A percentile compares a stretch with the other conserved stretches of the same genome.
phyloP scores from a whole-genome alignment of 2,797 vertebrate species.

The Rhincodon typus region DNA sequence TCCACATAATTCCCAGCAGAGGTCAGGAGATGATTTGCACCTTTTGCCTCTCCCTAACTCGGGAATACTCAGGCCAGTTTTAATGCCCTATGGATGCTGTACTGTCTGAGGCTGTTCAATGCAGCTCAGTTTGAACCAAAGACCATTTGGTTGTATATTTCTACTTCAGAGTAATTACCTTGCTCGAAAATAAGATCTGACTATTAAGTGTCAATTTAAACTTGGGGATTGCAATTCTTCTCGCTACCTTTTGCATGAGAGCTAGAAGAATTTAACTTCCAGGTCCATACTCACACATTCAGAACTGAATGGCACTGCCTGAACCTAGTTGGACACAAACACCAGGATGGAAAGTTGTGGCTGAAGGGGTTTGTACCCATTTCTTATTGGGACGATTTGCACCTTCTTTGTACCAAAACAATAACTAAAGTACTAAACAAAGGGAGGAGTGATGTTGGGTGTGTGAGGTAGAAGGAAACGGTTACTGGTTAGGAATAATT shows the following conservation, averaged over 20 bases:
- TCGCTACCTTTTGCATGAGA: background rate
- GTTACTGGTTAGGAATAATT: no score
- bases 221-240: background rate
- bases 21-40: background rate
- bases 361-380: background rate
- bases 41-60: background rate
- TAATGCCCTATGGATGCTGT: background rate
- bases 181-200: slow-evolving; percentile 23
- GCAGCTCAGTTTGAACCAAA: background rate
- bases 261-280: background rate
- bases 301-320: background rate
- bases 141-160: background rate
- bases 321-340: background rate
- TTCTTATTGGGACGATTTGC: no score
- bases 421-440: background rate
- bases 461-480: background rate
- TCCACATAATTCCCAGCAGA: no score
- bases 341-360: background rate
- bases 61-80: background rate
- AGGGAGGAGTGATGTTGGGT: background rate
- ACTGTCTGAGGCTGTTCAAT: background rate
- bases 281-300: background rate
- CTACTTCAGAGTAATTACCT: background rate
- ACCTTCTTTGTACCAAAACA: no score
- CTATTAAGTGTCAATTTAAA: background rate